phyloP scores from a whole-genome alignment of 2,797 vertebrate species.

The Falco cherrug region DNA sequence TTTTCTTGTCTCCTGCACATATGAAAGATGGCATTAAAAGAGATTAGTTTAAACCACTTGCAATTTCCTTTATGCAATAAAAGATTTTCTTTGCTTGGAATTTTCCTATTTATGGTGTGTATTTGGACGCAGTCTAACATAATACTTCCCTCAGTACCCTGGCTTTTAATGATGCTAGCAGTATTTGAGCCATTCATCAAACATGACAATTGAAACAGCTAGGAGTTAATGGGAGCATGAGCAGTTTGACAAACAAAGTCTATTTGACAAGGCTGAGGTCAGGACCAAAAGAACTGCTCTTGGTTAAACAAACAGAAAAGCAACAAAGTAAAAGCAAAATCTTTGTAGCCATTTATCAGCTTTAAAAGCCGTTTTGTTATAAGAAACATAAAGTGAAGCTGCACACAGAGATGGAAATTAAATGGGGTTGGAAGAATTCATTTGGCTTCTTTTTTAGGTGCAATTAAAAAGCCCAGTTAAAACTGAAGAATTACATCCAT shows the following conservation, averaged over 20 bases:
- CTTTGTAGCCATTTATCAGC: conserved; percentile 66
- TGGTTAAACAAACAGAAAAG: conserved; percentile 73
- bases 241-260: conserved; percentile 69
- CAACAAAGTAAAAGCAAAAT: conserved; percentile 71
- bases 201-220: conserved; percentile 63
- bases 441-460: background rate
- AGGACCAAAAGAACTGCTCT: conserved; percentile 65
- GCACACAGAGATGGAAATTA: conserved; percentile 39
- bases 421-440: conserved; percentile 3
- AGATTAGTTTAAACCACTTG: conserved; percentile 56
- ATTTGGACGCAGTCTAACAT: conserved; percentile 47
- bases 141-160: conserved; percentile 36
- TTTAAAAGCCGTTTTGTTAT: conserved; percentile 66
- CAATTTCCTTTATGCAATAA: conserved; percentile 61
- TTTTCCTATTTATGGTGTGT: conserved; percentile 53
- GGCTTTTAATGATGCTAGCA: conserved; percentile 63
- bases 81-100: conserved; percentile 46
- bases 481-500: conserved; percentile 21
- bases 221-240: conserved; percentile 72
- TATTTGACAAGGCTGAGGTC: conserved; percentile 71
- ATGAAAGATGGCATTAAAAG: conserved; percentile 52
- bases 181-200: conserved; percentile 66
- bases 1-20: conserved; percentile 37
- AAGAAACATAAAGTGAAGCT: conserved; percentile 57
- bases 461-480: conserved; percentile 49